Evolutionary conservation across 2,888 invertebrate genomes (phyloP).

Genomic region (Spicauda simplicius): DNA sequence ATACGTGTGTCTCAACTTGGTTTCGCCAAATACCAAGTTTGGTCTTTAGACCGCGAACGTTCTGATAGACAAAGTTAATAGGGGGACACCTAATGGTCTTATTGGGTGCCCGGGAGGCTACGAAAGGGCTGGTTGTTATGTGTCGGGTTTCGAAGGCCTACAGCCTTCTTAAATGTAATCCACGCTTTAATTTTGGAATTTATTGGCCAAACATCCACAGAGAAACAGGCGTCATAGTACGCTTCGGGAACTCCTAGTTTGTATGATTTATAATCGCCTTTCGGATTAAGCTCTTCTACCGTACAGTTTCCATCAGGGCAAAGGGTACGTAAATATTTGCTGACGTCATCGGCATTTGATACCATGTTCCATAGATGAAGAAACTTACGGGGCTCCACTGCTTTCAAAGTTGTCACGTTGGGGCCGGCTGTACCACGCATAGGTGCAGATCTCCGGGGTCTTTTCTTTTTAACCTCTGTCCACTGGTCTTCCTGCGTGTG

Average conservation of each 20-base stretch:
- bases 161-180: conserved; percentile 28
- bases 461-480: too few relatives aligned
- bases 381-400: too few relatives aligned
- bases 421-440: too few relatives aligned
- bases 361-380: too few relatives aligned
- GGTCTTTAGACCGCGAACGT: too few relatives aligned
- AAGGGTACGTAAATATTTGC: too few relatives aligned
- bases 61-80: neutral
- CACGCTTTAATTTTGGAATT: conserved; percentile 41
- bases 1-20: neutral
- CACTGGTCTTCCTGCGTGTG: too few relatives aligned
- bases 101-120: neutral
- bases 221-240: conserved; percentile 36
- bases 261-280: conserved; percentile 5
- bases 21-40: neutral
- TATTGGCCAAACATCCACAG: conserved; percentile 40
- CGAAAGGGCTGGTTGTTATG: conserved; percentile 3
- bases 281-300: neutral
- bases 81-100: neutral
- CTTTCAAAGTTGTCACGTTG: too few relatives aligned
- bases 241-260: conserved; percentile 28
- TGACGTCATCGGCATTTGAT: too few relatives aligned
- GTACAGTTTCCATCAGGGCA: neutral
- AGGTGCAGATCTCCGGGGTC: too few relatives aligned
- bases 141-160: neutral